Evolutionary conservation across 1,140 invertebrate genomes (phyloP).

Genomic region (Neodiprion virginianus): DNA sequence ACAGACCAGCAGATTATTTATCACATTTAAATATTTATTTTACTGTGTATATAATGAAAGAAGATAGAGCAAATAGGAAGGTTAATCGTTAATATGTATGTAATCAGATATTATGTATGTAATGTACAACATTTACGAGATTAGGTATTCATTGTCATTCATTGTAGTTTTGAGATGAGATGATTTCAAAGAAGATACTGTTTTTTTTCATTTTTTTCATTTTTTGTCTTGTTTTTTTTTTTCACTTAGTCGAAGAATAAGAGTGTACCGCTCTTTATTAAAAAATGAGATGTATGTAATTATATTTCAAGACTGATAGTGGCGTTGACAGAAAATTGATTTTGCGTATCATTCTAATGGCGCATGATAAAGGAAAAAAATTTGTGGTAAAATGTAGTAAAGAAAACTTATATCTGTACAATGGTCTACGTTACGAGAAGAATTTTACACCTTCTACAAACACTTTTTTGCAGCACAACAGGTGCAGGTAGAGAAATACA

Average conservation of each 20-base stretch:
- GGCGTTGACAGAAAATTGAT: not conserved
- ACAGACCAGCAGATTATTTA: slow-evolving; percentile 22
- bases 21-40: slow-evolving; percentile 52
- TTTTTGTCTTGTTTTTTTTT: not conserved
- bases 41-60: slow-evolving; percentile 49
- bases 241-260: not conserved
- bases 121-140: not conserved
- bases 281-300: slow-evolving; percentile 1
- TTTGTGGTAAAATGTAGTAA: not conserved
- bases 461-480: not conserved
- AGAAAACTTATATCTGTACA: not conserved
- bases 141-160: not conserved
- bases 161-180: not conserved
- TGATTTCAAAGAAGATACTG: not conserved
- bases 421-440: not conserved
- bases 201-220: not conserved
- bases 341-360: not conserved
- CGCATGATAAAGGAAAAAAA: not conserved
- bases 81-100: slow-evolving; percentile 21
- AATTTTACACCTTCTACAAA: not conserved
- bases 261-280: not conserved
- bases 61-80: slow-evolving; percentile 20
- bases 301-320: slow-evolving; percentile 6
- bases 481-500: slow-evolving; percentile 25
- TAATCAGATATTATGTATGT: slow-evolving; percentile 6